These are phyloP conservation scores for Volucella bombylans DNA, from an alignment of 2,888 invertebrate genomes.

Conservation along the genomic window DNA sequence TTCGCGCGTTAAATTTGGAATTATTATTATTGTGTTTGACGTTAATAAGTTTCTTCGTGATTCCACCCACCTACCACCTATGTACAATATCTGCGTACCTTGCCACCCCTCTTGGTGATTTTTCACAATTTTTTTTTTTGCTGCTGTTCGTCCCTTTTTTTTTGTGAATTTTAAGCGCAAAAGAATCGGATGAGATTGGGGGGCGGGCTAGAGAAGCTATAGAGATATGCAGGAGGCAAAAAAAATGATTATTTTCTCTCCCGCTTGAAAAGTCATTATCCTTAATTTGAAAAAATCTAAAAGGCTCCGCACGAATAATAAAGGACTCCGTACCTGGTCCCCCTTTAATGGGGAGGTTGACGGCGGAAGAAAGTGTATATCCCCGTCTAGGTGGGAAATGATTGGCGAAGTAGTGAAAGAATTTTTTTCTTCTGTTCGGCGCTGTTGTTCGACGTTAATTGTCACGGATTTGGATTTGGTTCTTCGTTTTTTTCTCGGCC, in stretches of 20 bases:
- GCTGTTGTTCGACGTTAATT: constrained; percentile 56
- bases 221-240: constrained; percentile 42
- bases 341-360: not conserved
- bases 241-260: constrained; percentile 69
- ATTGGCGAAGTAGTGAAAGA: not conserved
- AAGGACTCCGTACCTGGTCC: not conserved
- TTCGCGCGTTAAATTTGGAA: constrained; percentile 71
- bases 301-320: constrained; percentile 4
- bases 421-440: constrained; percentile 22
- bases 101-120: constrained; percentile 27
- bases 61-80: not conserved
- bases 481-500: too few species aligned
- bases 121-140: constrained; percentile 29
- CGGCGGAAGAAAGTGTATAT: not conserved
- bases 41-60: constrained; percentile 71
- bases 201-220: constrained; percentile 31
- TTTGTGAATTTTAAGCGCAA: constrained; percentile 60
- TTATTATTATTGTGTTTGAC: constrained; percentile 74
- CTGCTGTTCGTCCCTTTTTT: constrained; percentile 7
- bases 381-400: not conserved
- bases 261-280: constrained; percentile 73
- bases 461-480: constrained; percentile 50
- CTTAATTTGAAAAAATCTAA: constrained; percentile 69
- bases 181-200: constrained; percentile 48
- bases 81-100: too few species aligned